Conservation (phyloP, 2,888 invertebrate species). For the Drosophila mimetica region DNA sequence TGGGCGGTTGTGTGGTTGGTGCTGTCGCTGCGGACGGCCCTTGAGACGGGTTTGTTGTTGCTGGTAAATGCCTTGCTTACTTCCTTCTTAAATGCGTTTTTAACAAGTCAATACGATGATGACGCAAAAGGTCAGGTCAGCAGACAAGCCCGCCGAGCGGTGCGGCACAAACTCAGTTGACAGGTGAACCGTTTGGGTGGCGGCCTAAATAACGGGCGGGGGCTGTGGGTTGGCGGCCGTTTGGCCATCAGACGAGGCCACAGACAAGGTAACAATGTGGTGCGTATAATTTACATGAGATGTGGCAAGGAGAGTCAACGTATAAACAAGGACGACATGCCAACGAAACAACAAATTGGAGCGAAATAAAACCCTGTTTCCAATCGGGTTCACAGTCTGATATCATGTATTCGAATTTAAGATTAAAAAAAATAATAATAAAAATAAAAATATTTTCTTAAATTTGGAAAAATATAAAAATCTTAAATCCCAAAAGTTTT, state of each 20-base stretch:
- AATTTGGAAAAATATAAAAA: too few species aligned
- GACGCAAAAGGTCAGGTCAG: constrained; percentile 77
- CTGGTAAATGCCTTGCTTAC: constrained; percentile 38
- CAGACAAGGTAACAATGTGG: constrained; percentile 59
- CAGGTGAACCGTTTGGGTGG: constrained; percentile 44
- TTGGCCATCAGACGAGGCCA: constrained; percentile 39
- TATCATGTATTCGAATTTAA: neutral
- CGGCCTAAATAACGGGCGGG: neutral
- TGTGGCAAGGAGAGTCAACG: constrained; percentile 24
- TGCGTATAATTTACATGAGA: constrained; percentile 18
- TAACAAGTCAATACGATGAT: constrained; percentile 75
- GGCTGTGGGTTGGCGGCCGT: constrained; percentile 3
- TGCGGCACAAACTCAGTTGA: constrained; percentile 22
- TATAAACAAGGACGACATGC: constrained; percentile 17
- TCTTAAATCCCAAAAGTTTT: too few species aligned
- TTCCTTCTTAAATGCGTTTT: constrained; percentile 62
- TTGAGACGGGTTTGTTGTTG: constrained; percentile 62
- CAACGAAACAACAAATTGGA: constrained; percentile 8
- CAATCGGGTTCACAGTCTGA: neutral
- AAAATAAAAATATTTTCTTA: too few species aligned
- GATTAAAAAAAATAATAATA: too few species aligned
- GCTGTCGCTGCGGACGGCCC: constrained; percentile 39
- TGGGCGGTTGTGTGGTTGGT: constrained; percentile 16
- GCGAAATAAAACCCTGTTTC: constrained; percentile 15
- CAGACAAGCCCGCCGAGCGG: constrained; percentile 60